Base-by-base conservation (phyloP, 2,797 vertebrate genomes). In the Babyrousa celebensis region DNA sequence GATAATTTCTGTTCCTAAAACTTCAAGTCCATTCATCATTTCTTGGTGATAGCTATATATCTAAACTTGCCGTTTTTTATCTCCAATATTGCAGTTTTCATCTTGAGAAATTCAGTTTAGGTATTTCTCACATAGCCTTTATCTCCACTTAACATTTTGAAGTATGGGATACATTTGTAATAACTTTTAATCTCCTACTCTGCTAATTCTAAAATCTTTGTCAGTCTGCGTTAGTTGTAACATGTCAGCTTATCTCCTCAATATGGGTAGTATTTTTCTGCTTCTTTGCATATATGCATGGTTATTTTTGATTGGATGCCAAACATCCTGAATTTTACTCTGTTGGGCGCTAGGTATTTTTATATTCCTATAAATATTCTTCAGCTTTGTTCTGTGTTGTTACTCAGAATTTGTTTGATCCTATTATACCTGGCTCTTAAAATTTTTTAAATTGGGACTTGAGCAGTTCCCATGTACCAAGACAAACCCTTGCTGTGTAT, bases 311-410 rank as follows among this genome's bases (percentile, higher is more conserved):
- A 21, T 79, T 36, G 14, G 40, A 78, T 54, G 40, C n/a, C 63
- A 93, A 17, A 86, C 21, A 70, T 86, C 52, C 72, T 62, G 43
- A 48, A 48, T 48, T 48, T 48, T 48, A 48, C 43, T 5, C 43
- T 48, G 43, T 48, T 48, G 43, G 21, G n/a, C 8, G 48, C 16
- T 79, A n/a, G 54, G 52, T 79, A 79, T 52, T 86, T 86, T 93
- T 80, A 48, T 70, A 62, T 60, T 36, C n/a, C 40, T 79, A 70
- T 79, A 77, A 67, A 85, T 92, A 78, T 68, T 77, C 62, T 68
- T 68, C 48, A 77, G 16, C 36, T 62, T 21, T 60, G n/a, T 79
- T 79, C 17, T 32, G 25, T 87, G 63, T 32, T 21, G 54, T 92
- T 92, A 85, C 32, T 75, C 56, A 48, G n/a, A 86, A 54, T 16